Evolutionary conservation across 1,140 invertebrate genomes (phyloP), one percentile per base, ranked within the genome.

Genomic region (Drosophila orosa): DNA sequence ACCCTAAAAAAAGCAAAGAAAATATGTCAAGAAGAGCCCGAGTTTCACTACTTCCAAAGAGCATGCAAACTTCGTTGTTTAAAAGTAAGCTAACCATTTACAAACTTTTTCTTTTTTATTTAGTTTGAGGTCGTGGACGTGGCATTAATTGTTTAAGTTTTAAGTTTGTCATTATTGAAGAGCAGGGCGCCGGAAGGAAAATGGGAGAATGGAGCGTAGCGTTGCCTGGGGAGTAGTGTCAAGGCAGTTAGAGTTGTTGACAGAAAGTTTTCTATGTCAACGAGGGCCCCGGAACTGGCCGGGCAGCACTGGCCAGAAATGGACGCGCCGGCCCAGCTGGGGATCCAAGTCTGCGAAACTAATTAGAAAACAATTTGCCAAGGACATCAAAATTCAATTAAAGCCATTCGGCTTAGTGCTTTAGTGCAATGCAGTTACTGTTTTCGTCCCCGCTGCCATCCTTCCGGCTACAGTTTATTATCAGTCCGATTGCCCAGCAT

Each of bases 331-430:
- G 22, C 54, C 54, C 35, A 75, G 60, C 71, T 75, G 37, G 60
- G 72, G 45, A 75, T 39, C 59, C 60, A 76, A 76, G 73, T 68
- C 74, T 76, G 72, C 48, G 74, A 87, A 87, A 87, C 84, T 87
- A 87, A 87, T 87, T 87, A 87, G 84, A 89, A 87, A 87, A 87
- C 84, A 87, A 87, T 87, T 87, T 87, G 85, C 84, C 72, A 80
- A 87, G 84, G 84, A 89, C 84, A 87, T 87, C 84, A 87, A 89
- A 87, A 87, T 87, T 87, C 84, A 87, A 87, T 87, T 87, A 87
- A 87, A 87, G 84, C 77, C 80, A 89, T 89, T 87, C 73, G 76
- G 84, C 82, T 87, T 89, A 84, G 79, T 87, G 74, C 83, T 82
- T 87, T 87, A 83, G 83, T 87, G 75, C 67, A 83, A 42, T 89